These are phyloP conservation scores for Dynastes hyllus DNA, from an alignment of 2,888 invertebrate species.

Conservation along the genomic window DNA sequence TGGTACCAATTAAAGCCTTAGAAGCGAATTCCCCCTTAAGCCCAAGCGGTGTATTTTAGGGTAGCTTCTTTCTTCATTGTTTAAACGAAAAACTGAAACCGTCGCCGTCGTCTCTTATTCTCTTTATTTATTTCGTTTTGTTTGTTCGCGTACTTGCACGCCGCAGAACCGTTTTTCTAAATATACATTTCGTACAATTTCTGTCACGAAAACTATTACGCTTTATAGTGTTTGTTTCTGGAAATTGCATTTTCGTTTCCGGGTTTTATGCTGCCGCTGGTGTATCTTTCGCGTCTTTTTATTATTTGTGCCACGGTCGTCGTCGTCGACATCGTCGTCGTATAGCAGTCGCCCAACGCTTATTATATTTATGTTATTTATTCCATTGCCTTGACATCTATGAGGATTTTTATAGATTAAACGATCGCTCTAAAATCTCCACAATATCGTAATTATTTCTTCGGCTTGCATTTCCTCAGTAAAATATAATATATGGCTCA, in stretches of 20 bases:
- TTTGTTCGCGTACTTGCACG: constrained; percentile 45
- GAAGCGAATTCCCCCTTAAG: too few relatives aligned
- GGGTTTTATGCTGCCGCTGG: constrained; percentile 40
- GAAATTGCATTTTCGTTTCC: constrained; percentile 49
- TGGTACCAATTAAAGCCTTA: too few relatives aligned
- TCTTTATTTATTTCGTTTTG: constrained; percentile 38
- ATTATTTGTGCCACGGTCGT: constrained; percentile 41
- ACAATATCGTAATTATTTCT: constrained; percentile 43
- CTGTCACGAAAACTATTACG: constrained; percentile 52
- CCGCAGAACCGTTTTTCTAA: constrained; percentile 44
- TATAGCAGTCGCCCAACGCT: constrained; percentile 39
- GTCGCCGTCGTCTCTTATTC: constrained; percentile 37
- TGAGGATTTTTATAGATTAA: constrained; percentile 46
- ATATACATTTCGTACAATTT: constrained; percentile 50
- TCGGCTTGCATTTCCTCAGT: constrained; percentile 15
- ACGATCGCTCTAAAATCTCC: constrained; percentile 35
- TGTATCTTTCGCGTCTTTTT: constrained; percentile 42
- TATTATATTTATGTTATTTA: constrained; percentile 49
- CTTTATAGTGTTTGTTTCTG: constrained; percentile 48
- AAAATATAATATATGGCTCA: constrained; percentile 6
- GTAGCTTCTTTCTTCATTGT: neutral
- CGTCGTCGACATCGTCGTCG: constrained; percentile 2
- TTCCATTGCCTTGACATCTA: constrained; percentile 35
- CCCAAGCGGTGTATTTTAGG: neutral
- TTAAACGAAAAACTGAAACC: constrained; percentile 17